Percentiles rank a stretch among this genome's conserved stretches.
These are phyloP conservation scores for Eriosoma lanigerum DNA, from an alignment of 1,140 invertebrate genomes.

Conservation along the genomic window DNA sequence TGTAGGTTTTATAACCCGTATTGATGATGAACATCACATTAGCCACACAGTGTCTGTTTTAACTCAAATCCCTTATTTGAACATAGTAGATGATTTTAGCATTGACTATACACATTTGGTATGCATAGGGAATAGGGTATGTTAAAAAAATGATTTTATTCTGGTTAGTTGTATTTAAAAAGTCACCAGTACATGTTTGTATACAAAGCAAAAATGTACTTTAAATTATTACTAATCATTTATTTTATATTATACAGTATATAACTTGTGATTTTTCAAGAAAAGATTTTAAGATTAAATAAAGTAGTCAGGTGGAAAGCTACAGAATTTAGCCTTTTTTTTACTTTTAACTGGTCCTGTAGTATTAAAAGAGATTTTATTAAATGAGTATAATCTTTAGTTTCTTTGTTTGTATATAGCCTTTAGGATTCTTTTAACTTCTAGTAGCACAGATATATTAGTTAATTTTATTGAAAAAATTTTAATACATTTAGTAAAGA, in stretches of 20 bases:
- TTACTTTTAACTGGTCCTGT: neutral
- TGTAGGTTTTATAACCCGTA: neutral
- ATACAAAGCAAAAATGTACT: neutral
- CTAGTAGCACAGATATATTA: neutral
- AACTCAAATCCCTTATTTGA: neutral
- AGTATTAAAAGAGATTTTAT: neutral
- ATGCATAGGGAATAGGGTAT: neutral
- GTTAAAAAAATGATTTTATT: conserved; percentile 1
- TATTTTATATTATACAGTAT: neutral
- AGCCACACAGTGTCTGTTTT: neutral
- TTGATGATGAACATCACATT: neutral
- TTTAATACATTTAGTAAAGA: neutral
- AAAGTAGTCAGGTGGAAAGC: neutral
- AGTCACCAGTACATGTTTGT: neutral
- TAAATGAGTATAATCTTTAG: neutral
- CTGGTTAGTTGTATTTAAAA: neutral
- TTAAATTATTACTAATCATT: neutral
- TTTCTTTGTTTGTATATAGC: neutral
- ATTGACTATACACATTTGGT: conserved; percentile 7
- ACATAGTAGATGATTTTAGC: neutral
- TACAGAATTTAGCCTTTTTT: neutral
- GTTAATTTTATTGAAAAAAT: neutral
- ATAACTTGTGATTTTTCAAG: neutral
- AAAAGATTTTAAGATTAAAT: neutral
- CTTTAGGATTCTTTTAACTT: neutral